These are phyloP conservation scores for Drosophila ohnishii DNA, from an alignment of 1,140 invertebrate species.

Conservation along the genomic window DNA sequence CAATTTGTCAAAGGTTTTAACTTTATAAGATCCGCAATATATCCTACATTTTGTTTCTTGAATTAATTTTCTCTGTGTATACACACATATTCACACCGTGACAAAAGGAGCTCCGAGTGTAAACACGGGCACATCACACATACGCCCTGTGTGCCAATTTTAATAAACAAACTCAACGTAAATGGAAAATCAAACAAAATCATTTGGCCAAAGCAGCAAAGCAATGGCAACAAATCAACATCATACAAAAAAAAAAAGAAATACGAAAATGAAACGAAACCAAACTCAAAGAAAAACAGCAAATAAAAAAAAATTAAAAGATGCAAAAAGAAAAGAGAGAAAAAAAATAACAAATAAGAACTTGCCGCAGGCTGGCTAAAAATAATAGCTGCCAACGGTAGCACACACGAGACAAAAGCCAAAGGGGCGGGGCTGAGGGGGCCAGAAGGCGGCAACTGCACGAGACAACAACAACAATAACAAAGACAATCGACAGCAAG, in stretches of 20 bases:
- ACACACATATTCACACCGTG: constrained; percentile 2
- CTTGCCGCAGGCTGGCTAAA: constrained; percentile 69
- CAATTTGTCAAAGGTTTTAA: fast-evolving
- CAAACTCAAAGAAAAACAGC: constrained; percentile 27
- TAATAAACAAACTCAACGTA: constrained; percentile 77
- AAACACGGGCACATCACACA: constrained; percentile 69
- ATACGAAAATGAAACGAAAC: constrained; percentile 12
- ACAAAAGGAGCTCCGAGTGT: constrained; percentile 34
- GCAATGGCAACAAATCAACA: constrained; percentile 48
- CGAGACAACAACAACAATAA: constrained; percentile 51
- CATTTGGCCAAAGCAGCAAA: constrained; percentile 45
- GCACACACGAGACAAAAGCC: constrained; percentile 52
- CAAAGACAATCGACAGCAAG: constrained; percentile 5
- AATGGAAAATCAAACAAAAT: constrained; percentile 79
- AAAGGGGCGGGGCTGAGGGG: constrained; percentile 1
- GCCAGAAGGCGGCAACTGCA: constrained; percentile 41
- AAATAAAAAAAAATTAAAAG: constrained; percentile 56
- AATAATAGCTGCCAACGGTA: constrained; percentile 70
- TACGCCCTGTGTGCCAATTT: constrained; percentile 78
- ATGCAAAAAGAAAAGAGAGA: constrained; percentile 35
- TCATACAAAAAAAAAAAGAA: constrained; percentile 9
- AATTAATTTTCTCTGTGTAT: background rate
- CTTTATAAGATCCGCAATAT: background rate
- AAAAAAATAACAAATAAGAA: constrained; percentile 61
- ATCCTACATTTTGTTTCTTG: too few relatives aligned